phyloP scores from a whole-genome alignment of 2,113 vertebrate genomes.

The Sander vitreus region DNA sequence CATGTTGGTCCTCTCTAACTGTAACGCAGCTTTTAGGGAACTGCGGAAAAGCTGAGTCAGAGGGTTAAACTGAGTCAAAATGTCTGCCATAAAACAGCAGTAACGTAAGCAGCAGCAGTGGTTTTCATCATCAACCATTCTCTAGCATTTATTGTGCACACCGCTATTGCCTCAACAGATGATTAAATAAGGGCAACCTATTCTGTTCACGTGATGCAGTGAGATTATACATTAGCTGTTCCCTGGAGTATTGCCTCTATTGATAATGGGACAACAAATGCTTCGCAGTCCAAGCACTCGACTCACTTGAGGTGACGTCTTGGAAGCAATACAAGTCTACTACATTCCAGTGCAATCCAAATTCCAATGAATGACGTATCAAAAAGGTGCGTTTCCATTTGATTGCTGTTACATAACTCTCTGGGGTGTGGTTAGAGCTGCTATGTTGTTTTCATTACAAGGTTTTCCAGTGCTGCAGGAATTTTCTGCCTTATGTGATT shows the following conservation, averaged over 20 bases:
- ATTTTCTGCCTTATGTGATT: background rate
- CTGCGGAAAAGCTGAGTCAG: background rate
- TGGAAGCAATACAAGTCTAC: background rate
- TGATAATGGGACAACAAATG: background rate
- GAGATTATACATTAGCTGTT: background rate
- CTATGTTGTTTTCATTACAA: background rate
- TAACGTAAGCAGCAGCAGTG: background rate
- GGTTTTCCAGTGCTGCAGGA: background rate
- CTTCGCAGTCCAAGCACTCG: background rate
- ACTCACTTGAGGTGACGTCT: conserved; percentile 19
- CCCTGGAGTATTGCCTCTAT: background rate
- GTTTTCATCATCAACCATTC: background rate
- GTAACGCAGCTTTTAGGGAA: background rate
- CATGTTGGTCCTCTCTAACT: background rate
- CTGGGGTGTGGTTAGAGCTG: background rate
- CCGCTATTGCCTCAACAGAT: background rate
- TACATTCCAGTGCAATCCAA: background rate
- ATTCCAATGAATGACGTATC: background rate
- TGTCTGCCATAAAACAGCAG: background rate
- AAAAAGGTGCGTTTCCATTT: background rate
- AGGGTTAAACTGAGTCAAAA: background rate
- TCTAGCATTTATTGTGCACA: background rate
- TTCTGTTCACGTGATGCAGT: background rate
- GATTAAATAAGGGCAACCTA: background rate
- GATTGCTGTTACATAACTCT: background rate